Percentiles rank a stretch among this genome's conserved stretches.
Conservation (phyloP, 2,113 vertebrate species). For the Gallinago undulata region DNA sequence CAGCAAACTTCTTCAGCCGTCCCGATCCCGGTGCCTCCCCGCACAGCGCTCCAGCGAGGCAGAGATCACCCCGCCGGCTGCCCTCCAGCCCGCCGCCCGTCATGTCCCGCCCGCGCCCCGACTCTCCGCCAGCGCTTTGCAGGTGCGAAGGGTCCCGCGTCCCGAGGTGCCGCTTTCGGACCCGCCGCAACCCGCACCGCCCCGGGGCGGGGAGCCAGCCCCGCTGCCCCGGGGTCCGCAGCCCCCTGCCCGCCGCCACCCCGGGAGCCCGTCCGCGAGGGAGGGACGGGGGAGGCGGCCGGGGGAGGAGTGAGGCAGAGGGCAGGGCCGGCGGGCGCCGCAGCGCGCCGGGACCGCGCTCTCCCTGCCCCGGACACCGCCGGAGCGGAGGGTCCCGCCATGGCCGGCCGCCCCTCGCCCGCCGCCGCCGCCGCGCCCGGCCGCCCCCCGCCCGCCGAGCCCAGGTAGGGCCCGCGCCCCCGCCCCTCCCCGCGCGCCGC, state of each 20-base stretch:
- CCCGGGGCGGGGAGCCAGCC: neutral
- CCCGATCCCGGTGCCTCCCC: neutral
- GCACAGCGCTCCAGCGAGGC: fast-evolving
- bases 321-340: neutral
- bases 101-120: neutral
- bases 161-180: neutral
- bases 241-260: neutral
- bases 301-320: neutral
- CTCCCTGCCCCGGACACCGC: neutral
- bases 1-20: neutral
- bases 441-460: neutral
- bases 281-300: neutral
- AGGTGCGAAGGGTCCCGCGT: neutral
- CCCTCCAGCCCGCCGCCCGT: neutral
- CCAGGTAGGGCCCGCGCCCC: neutral
- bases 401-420: no score
- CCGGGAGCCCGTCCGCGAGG: neutral
- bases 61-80: neutral
- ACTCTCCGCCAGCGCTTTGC: neutral
- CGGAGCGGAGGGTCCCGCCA: neutral
- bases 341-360: neutral
- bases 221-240: neutral
- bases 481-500: neutral
- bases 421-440: neutral
- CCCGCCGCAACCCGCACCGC: no score